Evolutionary conservation across 2,113 vertebrate species (phyloP).

Genomic region (Callopanchax toddi): DNA sequence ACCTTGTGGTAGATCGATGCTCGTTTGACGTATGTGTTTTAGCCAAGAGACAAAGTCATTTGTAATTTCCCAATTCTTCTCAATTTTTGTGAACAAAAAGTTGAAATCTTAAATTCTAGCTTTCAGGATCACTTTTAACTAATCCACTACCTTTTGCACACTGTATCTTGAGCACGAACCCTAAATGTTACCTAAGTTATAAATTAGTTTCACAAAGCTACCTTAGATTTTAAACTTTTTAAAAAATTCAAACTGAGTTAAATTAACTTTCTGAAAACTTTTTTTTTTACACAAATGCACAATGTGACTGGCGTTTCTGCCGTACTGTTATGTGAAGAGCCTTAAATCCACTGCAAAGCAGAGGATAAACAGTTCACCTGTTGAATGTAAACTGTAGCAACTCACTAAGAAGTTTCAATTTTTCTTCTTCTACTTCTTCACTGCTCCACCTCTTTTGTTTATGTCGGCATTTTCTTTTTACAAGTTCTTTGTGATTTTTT

Average conservation of each 20-base stretch:
- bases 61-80: neutral
- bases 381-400: constrained; percentile 29
- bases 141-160: constrained; percentile 53
- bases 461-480: too few relatives aligned
- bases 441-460: too few relatives aligned
- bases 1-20: constrained; percentile 41
- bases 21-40: constrained; percentile 33
- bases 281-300: constrained; percentile 3
- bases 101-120: constrained; percentile 3
- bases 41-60: constrained; percentile 12
- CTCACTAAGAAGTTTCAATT: constrained; percentile 25
- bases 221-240: constrained; percentile 7
- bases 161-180: constrained; percentile 36
- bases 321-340: constrained; percentile 10
- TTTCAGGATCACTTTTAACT: constrained; percentile 13
- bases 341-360: constrained; percentile 42
- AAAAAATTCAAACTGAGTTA: neutral
- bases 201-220: constrained; percentile 7
- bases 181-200: constrained; percentile 55
- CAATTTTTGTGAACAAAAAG: constrained; percentile 10
- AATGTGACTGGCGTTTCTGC: neutral
- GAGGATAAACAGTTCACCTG: constrained; percentile 14
- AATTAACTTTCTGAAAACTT: neutral
- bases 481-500: too few relatives aligned
- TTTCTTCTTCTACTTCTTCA: constrained; percentile 8